phyloP scores from a whole-genome alignment of 2,888 invertebrate genomes.

The Acronicta psi region DNA sequence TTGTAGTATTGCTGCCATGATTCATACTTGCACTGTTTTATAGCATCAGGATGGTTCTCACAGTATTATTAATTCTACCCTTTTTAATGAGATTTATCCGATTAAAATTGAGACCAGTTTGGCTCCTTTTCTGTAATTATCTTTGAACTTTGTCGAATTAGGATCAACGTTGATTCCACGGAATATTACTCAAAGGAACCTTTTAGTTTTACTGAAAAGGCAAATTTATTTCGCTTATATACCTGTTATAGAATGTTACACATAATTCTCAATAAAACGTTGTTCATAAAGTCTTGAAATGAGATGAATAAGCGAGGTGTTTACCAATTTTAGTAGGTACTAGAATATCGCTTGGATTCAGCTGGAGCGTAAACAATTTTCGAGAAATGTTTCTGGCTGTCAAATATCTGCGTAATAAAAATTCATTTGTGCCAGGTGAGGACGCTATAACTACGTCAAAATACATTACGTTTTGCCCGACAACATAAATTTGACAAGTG shows the following conservation, averaged over 20 bases:
- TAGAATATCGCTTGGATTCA: conserved; percentile 1
- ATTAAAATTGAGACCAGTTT: background rate
- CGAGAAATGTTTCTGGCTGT: conserved; percentile 26
- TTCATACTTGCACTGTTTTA: conserved; percentile 48
- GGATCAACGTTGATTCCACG: background rate
- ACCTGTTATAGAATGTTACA: background rate
- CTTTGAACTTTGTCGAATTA: background rate
- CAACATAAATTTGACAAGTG: conserved; percentile 43
- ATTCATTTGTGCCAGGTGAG: conserved; percentile 27
- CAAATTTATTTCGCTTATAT: background rate
- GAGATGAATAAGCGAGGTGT: conserved; percentile 2
- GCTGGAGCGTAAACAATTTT: conserved; percentile 15
- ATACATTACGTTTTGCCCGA: conserved; percentile 28
- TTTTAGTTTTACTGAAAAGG: background rate
- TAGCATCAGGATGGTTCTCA: conserved; percentile 30
- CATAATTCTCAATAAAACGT: no score
- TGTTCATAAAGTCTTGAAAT: background rate
- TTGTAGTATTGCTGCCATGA: conserved; percentile 32
- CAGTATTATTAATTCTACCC: background rate
- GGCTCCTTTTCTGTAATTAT: no score
- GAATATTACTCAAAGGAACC: background rate
- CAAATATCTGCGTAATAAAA: conserved; percentile 44
- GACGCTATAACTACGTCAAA: conserved; percentile 26
- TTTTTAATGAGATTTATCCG: background rate
- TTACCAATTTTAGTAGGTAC: conserved; percentile 9